Conservation (phyloP, 2,888 invertebrate species). For the Nebria brevicollis region DNA sequence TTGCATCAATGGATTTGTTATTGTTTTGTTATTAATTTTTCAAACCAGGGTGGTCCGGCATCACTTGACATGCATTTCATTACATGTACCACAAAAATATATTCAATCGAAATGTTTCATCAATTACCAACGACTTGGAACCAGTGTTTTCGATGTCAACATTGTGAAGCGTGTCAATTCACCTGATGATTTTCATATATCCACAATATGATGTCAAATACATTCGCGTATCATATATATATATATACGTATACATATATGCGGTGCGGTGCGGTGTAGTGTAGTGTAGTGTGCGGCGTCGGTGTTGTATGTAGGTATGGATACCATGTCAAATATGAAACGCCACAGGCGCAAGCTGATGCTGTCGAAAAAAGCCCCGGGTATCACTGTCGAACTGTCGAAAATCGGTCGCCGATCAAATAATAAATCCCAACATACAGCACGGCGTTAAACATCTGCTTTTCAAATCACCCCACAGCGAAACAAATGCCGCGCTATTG, state of each 20-base stretch:
- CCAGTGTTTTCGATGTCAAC: neutral
- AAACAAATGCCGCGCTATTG: neutral
- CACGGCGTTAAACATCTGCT: neutral
- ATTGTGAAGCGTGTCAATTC: neutral
- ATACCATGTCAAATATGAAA: neutral
- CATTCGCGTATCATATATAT: neutral
- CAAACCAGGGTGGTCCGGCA: neutral
- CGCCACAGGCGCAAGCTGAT: neutral
- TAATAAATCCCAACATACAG: neutral
- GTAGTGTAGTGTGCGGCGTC: no score
- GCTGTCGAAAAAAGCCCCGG: neutral
- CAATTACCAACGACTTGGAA: neutral
- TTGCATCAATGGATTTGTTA: neutral
- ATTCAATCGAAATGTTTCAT: neutral
- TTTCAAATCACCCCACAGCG: neutral
- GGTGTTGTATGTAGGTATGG: no score
- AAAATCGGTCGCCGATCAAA: neutral
- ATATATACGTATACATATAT: neutral
- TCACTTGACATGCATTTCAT: neutral
- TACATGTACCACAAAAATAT: neutral
- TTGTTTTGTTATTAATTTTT: neutral
- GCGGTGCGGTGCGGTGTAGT: neutral
- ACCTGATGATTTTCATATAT: neutral
- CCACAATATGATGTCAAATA: neutral
- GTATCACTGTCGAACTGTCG: neutral